Percentiles rank a stretch among this genome's conserved stretches.
Evolutionary conservation across 2,888 invertebrate species (phyloP).

Genomic region (Xylophagus ater): DNA sequence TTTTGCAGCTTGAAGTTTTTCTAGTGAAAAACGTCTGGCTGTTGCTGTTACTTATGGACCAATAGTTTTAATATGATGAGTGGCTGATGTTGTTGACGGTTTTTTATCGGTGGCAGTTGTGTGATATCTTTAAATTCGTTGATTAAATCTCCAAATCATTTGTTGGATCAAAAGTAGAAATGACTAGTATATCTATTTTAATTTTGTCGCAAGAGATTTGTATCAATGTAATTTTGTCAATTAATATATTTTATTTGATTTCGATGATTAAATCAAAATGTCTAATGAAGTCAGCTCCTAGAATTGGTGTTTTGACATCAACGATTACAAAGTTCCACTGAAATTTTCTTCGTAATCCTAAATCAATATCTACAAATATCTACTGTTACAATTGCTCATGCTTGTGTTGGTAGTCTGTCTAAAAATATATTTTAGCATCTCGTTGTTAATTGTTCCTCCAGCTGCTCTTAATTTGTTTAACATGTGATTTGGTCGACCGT

Average conservation of each 20-base stretch:
- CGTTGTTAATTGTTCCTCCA: no score
- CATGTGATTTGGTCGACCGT: no score
- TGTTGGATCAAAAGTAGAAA: not conserved
- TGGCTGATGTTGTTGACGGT: not conserved
- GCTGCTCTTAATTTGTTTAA: no score
- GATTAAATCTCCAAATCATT: not conserved
- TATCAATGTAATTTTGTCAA: not conserved
- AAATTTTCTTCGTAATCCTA: constrained; percentile 18
- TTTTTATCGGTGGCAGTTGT: not conserved
- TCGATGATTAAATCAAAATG: not conserved
- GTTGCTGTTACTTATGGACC: not conserved
- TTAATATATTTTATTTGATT: not conserved
- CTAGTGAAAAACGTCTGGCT: not conserved
- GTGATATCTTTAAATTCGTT: not conserved
- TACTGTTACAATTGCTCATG: no score
- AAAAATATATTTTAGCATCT: no score
- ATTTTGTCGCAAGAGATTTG: no score
- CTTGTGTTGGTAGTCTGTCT: no score
- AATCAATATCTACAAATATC: not conserved
- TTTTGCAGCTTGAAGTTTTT: not conserved
- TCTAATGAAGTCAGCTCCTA: constrained; percentile 1
- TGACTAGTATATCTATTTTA: no score
- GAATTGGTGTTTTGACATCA: not conserved
- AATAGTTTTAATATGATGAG: not conserved
- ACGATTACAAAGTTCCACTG: not conserved